Percentiles rank a stretch among this genome's conserved stretches.
Evolutionary conservation across 2,888 invertebrate species (phyloP).

Genomic region (Nephrocerus scutellatus): DNA sequence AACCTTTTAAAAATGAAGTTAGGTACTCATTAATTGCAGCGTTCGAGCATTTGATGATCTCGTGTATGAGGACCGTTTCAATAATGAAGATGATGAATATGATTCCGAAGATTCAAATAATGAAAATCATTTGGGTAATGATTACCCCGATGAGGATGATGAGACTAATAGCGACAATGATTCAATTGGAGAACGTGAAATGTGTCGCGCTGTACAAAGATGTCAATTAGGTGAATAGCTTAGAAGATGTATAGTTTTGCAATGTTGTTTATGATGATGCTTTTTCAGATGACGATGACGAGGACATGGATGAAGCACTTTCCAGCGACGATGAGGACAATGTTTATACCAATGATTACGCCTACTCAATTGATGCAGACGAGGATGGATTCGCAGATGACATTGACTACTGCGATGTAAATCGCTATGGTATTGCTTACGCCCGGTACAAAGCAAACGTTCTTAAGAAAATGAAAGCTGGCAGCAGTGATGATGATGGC

Average conservation of each 20-base stretch:
- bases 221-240: conserved; percentile 42
- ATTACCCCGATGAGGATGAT: conserved; percentile 66
- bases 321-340: conserved; percentile 36
- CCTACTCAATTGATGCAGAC: conserved; percentile 45
- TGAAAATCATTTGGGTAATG: conserved; percentile 69
- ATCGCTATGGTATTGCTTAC: conserved; percentile 58
- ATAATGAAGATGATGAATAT: conserved; percentile 45
- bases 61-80: conserved; percentile 38
- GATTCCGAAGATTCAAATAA: conserved; percentile 70
- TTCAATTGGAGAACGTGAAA: conserved; percentile 57
- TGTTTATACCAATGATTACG: conserved; percentile 39
- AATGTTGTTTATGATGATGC: background rate
- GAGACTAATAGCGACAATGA: conserved; percentile 47
- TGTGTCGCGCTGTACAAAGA: conserved; percentile 54
- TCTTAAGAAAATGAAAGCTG: conserved; percentile 22
- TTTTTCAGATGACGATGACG: conserved; percentile 20
- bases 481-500: conserved; percentile 18
- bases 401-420: conserved; percentile 51
- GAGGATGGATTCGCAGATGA: conserved; percentile 40
- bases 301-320: conserved; percentile 18
- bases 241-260: conserved; percentile 7
- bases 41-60: conserved; percentile 38
- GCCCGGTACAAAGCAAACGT: conserved; percentile 60
- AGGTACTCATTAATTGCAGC: conserved; percentile 28
- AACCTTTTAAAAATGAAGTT: no score